These are phyloP conservation scores for Polypterus bichir DNA, from an alignment of 2,113 vertebrate species.

Conservation along the genomic window DNA sequence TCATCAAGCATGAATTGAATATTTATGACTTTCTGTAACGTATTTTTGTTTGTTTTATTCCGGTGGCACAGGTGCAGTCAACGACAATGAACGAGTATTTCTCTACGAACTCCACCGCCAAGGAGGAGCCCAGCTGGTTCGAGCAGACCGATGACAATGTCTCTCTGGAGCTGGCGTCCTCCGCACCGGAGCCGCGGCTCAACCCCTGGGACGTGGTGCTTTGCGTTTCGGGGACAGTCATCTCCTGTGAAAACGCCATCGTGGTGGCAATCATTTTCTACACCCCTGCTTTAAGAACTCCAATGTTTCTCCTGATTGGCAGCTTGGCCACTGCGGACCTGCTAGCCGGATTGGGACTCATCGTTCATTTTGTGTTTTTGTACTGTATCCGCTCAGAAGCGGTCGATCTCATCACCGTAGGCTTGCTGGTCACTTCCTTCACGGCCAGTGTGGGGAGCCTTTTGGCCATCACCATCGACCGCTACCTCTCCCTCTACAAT, in stretches of 20 bases:
- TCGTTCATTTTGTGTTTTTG: conserved; percentile 72
- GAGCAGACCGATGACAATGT: conserved; percentile 21
- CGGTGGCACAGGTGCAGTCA: neutral
- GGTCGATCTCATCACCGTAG: conserved; percentile 63
- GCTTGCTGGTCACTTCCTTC: conserved; percentile 73
- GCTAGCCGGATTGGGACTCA: conserved; percentile 69
- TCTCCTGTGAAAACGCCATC: conserved; percentile 75
- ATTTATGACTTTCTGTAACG: no score
- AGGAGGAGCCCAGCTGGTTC: conserved; percentile 29
- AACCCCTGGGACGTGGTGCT: conserved; percentile 74
- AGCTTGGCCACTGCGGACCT: conserved; percentile 80
- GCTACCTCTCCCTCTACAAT: conserved; percentile 80
- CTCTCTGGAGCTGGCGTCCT: conserved; percentile 37
- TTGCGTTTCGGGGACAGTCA: conserved; percentile 77
- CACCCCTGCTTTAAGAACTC: conserved; percentile 64
- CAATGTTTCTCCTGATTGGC: conserved; percentile 77
- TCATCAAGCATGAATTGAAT: no score
- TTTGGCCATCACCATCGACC: conserved; percentile 79
- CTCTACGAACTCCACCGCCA: conserved; percentile 20
- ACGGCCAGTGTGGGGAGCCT: conserved; percentile 78
- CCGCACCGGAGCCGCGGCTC: conserved; percentile 38
- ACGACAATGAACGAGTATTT: conserved; percentile 27
- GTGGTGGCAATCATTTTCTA: conserved; percentile 76
- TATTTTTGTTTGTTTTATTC: neutral
- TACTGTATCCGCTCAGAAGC: conserved; percentile 57